Base-by-base conservation (phyloP, 2,797 vertebrate species). In the Myoxocephalus aenaeus region DNA sequence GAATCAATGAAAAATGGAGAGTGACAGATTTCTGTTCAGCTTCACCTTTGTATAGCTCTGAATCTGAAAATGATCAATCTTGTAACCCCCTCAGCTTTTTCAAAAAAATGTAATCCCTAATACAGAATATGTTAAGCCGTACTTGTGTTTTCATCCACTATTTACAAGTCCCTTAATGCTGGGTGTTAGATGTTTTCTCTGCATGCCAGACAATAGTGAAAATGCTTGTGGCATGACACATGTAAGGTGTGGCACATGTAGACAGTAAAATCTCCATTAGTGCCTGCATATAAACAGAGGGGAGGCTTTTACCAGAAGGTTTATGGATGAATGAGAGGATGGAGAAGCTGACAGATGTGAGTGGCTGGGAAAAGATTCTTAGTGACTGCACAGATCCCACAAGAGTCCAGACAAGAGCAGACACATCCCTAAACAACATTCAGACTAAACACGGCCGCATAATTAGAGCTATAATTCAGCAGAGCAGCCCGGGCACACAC, bases 381-480 rank as follows among this genome's bases (percentile, higher is more conserved):
- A 75, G 75, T 79, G 83, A 86, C 80, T 61, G 64, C 63, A 44
- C 63, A 40, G 68, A 85, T 89, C 81, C 79, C n/a, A 0, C 64
- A 81, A 76, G 56, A 84, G 83, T 83, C 79, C 83, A 93, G 87
- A 91, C 89, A 88, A 87, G 89, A 91, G 80, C 85, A 89, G 89
- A 89, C 90, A 83, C 85, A 91, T 90, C 88, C 85, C 79, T 61
- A 58, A 87, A 86, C 70, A 87, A 86, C 70, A 79, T 71, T 86
- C 85, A 94, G 91, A 93, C 92, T 91, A 93, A 94, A 94, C 92
- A 92, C 66, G 64, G 75, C 74, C 13, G 40, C 87, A 84, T 90
- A 94, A 93, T 93, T 91, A 91, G 79, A 90, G 88, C 88, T 75
- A 87, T 90, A 91, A 87, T 79, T 93, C 88, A 91, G 77, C 75